phyloP scores from a whole-genome alignment of 1,140 invertebrate genomes.

The Parasteatoda tepidariorum region DNA sequence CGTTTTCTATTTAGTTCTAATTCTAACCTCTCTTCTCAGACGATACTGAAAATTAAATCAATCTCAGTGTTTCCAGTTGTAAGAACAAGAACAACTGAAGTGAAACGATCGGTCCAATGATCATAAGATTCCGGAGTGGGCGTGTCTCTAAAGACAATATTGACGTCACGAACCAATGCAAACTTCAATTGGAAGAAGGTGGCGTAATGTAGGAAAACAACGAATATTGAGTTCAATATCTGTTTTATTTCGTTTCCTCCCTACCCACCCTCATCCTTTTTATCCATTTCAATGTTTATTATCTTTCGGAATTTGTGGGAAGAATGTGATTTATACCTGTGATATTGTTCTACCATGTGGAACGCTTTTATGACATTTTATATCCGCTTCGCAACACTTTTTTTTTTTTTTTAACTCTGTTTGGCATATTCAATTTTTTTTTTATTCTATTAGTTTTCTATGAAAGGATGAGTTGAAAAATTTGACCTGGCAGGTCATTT shows the following conservation, averaged over 20 bases:
- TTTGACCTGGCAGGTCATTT: constrained; percentile 6
- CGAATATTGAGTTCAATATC: constrained; percentile 30
- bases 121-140: constrained; percentile 42
- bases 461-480: constrained; percentile 2
- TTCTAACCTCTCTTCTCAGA: background rate
- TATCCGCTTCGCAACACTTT: constrained; percentile 25
- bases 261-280: background rate
- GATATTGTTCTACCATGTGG: constrained; percentile 38
- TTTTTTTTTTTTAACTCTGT: constrained; percentile 9
- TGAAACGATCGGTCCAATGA: constrained; percentile 34
- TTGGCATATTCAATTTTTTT: constrained; percentile 10
- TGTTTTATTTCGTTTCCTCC: constrained; percentile 22
- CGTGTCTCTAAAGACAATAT: background rate
- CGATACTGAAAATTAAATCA: constrained; percentile 23
- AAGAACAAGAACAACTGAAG: constrained; percentile 39
- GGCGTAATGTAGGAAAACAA: constrained; percentile 7
- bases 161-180: constrained; percentile 24
- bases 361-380: constrained; percentile 41
- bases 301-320: constrained; percentile 44
- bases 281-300: constrained; percentile 32
- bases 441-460: constrained; percentile 6
- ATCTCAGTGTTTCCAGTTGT: constrained; percentile 25
- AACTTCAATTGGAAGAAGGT: constrained; percentile 11
- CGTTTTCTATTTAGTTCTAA: background rate
- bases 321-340: constrained; percentile 37